Evolutionary conservation across 2,797 vertebrate species (phyloP), one percentile per base, ranked within the genome.

Genomic region (Gila robusta): DNA sequence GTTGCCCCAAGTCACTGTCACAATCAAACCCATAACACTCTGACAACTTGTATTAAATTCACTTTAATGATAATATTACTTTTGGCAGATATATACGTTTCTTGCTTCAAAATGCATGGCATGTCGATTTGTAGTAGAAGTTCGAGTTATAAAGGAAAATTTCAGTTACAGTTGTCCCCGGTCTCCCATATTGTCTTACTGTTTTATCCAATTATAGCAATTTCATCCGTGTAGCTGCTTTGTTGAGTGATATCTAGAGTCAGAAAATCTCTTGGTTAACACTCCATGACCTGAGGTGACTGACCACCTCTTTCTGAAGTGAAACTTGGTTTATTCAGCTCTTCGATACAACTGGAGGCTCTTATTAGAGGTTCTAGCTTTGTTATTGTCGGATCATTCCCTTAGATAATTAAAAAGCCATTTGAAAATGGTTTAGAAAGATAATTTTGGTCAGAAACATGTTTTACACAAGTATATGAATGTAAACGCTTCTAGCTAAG

Each of bases 151-250:
- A n/a, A n/a, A 70, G 11, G 26, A 41, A 69, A 9, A 54, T 8
- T 49, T 28, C 62, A 69, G 28, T 79, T 71, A 35, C 66, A 84
- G 28, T 39, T 23, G 73, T 76, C 74, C 14, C 66, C 52, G 19
- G 76, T 70, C 64, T 79, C 67, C 77, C 32, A 41, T 59, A 44
- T 14, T 14, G 14, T 70, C 35, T 47, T 37, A 19, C 52, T 56
- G 32, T 85, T 85, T 70, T 16, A 59, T 32, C 74, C n/a, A 78
- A 70, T 84, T 84, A 67, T 28, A 77, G 59, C 32, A 77, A 84
- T 77, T 84, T 54, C n/a, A 77, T 56, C 62, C 17, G 0, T 54
- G 73, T 69, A 49, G 44, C 44, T 83, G 35, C 23, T 44, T 44
- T 85, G 74, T 56, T 78, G 66, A 84, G 72, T n/a, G 39, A 62